Evolutionary conservation across 1,140 invertebrate species (phyloP).

Genomic region (Bombus cullumanus): DNA sequence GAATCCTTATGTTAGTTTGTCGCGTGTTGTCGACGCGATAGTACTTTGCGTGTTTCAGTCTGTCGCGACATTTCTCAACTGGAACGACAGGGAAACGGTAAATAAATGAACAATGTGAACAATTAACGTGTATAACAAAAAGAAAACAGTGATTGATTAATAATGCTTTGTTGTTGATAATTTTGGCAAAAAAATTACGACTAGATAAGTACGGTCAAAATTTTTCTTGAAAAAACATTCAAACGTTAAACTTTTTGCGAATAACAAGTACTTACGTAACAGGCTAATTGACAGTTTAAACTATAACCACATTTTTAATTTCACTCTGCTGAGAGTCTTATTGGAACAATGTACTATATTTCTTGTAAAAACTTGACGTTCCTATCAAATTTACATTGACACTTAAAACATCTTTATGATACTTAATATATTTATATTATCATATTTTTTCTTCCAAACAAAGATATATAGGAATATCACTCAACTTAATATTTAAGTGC

Average conservation of each 20-base stretch:
- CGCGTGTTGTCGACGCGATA: conserved; percentile 58
- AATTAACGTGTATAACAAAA: background rate
- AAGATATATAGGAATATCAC: too few relatives aligned
- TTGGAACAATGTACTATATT: background rate
- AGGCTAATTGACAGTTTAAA: background rate
- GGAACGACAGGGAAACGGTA: background rate
- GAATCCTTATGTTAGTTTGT: conserved; percentile 69
- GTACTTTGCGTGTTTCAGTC: conserved; percentile 30
- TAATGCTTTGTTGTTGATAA: background rate
- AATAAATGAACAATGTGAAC: background rate
- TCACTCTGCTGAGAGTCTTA: background rate
- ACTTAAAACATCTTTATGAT: too few relatives aligned
- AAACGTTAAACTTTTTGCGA: background rate
- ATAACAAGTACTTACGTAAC: background rate
- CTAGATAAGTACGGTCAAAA: background rate
- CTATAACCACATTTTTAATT: background rate
- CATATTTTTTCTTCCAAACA: too few relatives aligned
- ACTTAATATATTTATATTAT: too few relatives aligned
- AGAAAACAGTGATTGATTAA: too few relatives aligned
- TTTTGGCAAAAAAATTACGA: background rate
- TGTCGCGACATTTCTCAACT: conserved; percentile 12
- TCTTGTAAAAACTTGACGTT: too few relatives aligned
- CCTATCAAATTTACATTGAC: too few relatives aligned
- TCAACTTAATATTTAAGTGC: too few relatives aligned
- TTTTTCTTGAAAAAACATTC: background rate